Base-by-base conservation (phyloP, 2,888 invertebrate genomes). In the Heliconius aoede region DNA sequence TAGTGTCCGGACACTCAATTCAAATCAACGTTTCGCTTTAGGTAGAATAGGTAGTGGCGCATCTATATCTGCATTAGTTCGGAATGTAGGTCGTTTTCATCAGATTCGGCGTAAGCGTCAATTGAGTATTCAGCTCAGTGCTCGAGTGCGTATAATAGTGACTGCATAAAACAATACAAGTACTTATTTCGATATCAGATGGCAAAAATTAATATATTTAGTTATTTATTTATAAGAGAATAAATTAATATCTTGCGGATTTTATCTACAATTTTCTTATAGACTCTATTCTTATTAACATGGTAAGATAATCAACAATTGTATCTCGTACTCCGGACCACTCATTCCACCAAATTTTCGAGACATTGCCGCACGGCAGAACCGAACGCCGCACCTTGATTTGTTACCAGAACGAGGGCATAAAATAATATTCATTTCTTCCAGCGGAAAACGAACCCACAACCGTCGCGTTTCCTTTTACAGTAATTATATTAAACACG, bases 81-180 rank as follows among this genome's bases (percentile, higher is more conserved):
- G 73, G 77, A 62, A 81, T 81, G 76, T 81, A 73, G 81, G 81
- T 80, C 78, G 74, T 67, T 74, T 78, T 79, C 79, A 79, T 80
- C 71, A 74, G 75, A 76, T 73, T 65, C 72, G 32, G 77, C 32
- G 51, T 74, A 74, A 65, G 65, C 60, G 72, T 65, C 73, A 73
- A 78, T 80, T 78, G 77, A 62, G 62, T 78, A 79, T 81, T 78
- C 79, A 26, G 26, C 30, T 58, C 58, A 28, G 21, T 15, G 30
- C 60, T 28, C 72, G 74, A 76, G 72, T 62, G 76, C 79, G 40
- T 72, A 78, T 72, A 72, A 72, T 76, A 73, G 77, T 68, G 58
- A 73, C 76, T 72, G 69, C 67, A 21, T 26, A 69, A 32, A 69
- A 72, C 36, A 72, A 24, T 72, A 46, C 24, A 5, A 69, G 13